Evolutionary conservation across 2,113 vertebrate species (phyloP), one percentile per base, ranked within the genome.

Genomic region (Cyphomyrus plagiostoma): DNA sequence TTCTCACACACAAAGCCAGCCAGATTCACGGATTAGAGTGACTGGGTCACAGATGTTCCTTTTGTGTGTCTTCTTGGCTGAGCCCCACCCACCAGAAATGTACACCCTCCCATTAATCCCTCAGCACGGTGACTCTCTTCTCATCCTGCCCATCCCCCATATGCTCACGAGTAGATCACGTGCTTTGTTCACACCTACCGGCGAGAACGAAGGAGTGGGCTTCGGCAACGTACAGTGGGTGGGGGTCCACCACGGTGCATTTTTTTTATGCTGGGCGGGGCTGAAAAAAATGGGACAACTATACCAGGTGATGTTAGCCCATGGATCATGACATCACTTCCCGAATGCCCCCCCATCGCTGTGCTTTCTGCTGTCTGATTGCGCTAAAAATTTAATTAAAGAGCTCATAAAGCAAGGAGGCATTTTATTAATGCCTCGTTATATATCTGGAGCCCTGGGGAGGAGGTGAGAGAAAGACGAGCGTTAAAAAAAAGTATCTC

Each of bases 401-500:
- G 7, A 10, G 15, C 49, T 66, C 48, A 80, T 77, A 89, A 89
- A 89, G 45, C 88, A 82, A 53, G 48, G 13, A 74, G 48, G 46
- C 74, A 80, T 80, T 89, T 89, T 80, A 89, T 89, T 89, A 53
- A 49, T 49, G n/a, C 15, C 70, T 50, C 70, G 50, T 77, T 30
- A 52, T 80, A 77, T 53, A 82, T 1, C 8, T 46, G 15, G 66
- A 35, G 2, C 88, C 42, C 58, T 23, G 45, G 42, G 62, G 39
- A 88, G n/a, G 42, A 46, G 13, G 87, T 46, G 8, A 74, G 58
- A 26, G 8, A 88, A 6, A 26, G 58, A 23, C 21, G 1, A 48
- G 21, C 3, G 2, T 48, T 26, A 50, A 48, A 50, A 77, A 50
- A 49, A 49, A 3, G 46, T 45, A 84, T 84, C 82, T 84, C 39